A percentile compares a stretch with the other conserved stretches of the same genome.
Evolutionary conservation across 2,797 vertebrate genomes (phyloP).

Genomic region (Hybognathus amarus): DNA sequence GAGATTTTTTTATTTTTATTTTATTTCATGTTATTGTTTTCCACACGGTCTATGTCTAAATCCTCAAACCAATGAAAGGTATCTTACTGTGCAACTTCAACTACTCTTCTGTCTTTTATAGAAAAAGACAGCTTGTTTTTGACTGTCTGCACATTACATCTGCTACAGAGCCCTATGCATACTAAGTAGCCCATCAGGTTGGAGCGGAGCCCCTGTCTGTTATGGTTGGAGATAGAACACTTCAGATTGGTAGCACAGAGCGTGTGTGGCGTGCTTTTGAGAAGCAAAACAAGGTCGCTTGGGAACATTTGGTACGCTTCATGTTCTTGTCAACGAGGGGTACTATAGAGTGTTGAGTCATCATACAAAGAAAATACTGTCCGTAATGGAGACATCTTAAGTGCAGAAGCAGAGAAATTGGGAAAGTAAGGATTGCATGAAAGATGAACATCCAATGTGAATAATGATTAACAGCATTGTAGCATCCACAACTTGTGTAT

Average conservation of each 20-base stretch:
- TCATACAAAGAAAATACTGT: constrained; percentile 67
- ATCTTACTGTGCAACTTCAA: neutral
- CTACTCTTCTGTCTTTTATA: neutral
- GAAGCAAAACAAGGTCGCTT: constrained; percentile 60
- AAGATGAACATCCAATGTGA: constrained; percentile 12
- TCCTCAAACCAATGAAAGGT: neutral
- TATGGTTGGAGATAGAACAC: constrained; percentile 17
- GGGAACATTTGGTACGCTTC: constrained; percentile 66
- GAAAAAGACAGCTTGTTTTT: constrained; percentile 24
- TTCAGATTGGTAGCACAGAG: constrained; percentile 51
- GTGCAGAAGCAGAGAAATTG: constrained; percentile 51
- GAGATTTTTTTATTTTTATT: neutral
- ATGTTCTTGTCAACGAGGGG: constrained; percentile 71
- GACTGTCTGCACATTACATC: constrained; percentile 14
- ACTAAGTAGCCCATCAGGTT: constrained; percentile 36
- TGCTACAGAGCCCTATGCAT: constrained; percentile 36
- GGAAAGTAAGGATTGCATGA: constrained; percentile 14
- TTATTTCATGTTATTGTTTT: neutral
- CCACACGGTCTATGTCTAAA: neutral
- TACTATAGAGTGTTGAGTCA: constrained; percentile 65
- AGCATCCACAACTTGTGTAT: neutral
- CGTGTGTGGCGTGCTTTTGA: constrained; percentile 64
- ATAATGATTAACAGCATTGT: neutral
- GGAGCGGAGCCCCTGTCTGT: neutral
- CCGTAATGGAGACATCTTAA: constrained; percentile 52